Evolutionary conservation across 2,888 invertebrate species (phyloP).

Genomic region (Smittia aterrima): DNA sequence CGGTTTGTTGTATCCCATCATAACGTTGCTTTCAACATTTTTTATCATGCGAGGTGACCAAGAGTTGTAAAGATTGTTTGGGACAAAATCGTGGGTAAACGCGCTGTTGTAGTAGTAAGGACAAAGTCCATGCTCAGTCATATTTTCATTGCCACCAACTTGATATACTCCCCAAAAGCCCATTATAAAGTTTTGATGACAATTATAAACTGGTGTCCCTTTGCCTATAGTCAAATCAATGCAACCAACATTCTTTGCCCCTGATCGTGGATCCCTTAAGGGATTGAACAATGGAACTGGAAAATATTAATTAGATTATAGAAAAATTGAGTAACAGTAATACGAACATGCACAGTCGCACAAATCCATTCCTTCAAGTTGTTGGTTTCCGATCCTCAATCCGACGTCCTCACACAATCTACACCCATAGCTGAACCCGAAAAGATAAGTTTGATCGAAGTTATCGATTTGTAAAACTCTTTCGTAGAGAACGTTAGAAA

Average conservation of each 20-base stretch:
- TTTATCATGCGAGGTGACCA: too few relatives aligned
- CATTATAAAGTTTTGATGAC: conserved; percentile 21
- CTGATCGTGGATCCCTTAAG: background rate
- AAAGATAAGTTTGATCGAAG: background rate
- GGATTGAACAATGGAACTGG: background rate
- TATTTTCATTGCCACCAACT: background rate
- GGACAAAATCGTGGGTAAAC: too few relatives aligned
- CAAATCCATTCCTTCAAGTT: background rate
- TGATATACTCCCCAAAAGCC: conserved; percentile 20
- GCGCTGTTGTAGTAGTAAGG: background rate
- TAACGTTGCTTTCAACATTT: too few relatives aligned
- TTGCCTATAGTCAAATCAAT: background rate
- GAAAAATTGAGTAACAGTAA: too few relatives aligned
- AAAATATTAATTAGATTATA: background rate
- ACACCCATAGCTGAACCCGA: background rate
- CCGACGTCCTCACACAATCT: background rate
- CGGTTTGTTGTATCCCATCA: too few relatives aligned
- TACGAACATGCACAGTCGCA: background rate
- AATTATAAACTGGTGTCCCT: conserved; percentile 4
- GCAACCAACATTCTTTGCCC: background rate
- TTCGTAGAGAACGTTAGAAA: background rate
- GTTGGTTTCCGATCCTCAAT: background rate
- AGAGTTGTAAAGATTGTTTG: too few relatives aligned
- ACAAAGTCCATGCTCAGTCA: background rate
- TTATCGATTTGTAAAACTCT: background rate